phyloP scores from a whole-genome alignment of 1,140 invertebrate species.

The Odontomachus brunneus region DNA sequence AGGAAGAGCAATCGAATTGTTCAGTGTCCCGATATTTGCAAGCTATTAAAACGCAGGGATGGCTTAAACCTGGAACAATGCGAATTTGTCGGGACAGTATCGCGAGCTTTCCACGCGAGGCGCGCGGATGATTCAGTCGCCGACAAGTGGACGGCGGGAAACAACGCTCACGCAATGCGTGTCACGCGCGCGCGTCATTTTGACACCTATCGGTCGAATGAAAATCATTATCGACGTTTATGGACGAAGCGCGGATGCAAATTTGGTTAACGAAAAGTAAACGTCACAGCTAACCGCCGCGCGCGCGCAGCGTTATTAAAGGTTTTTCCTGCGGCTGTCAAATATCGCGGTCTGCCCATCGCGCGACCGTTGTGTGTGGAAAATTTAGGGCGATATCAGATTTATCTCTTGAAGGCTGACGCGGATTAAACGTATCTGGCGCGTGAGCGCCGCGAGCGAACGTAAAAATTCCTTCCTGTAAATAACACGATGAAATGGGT shows the following conservation, averaged over 20 bases:
- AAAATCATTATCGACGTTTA: conserved; percentile 69
- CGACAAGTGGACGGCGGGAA: conserved; percentile 6
- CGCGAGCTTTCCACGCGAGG: neutral
- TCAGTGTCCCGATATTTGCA: too few relatives aligned
- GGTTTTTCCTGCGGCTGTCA: conserved; percentile 48
- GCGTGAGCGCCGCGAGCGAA: neutral
- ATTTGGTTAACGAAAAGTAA: conserved; percentile 55
- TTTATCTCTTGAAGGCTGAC: neutral
- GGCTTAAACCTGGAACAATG: neutral
- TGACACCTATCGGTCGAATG: conserved; percentile 64
- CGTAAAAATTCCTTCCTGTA: neutral
- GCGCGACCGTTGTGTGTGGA: neutral
- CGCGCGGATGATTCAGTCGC: neutral
- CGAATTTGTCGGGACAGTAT: conserved; percentile 17
- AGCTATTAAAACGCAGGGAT: too few relatives aligned
- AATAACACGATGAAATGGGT: neutral
- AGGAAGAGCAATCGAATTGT: too few relatives aligned
- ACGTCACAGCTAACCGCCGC: conserved; percentile 47
- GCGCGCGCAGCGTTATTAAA: conserved; percentile 62
- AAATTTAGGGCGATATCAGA: neutral
- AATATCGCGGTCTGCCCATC: conserved; percentile 43
- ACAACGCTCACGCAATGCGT: conserved; percentile 55
- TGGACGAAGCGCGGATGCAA: conserved; percentile 42
- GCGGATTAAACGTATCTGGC: neutral
- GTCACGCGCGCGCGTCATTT: conserved; percentile 64